phyloP scores from a whole-genome alignment of 2,113 vertebrate species.

The Hippocampus guttulatus region DNA sequence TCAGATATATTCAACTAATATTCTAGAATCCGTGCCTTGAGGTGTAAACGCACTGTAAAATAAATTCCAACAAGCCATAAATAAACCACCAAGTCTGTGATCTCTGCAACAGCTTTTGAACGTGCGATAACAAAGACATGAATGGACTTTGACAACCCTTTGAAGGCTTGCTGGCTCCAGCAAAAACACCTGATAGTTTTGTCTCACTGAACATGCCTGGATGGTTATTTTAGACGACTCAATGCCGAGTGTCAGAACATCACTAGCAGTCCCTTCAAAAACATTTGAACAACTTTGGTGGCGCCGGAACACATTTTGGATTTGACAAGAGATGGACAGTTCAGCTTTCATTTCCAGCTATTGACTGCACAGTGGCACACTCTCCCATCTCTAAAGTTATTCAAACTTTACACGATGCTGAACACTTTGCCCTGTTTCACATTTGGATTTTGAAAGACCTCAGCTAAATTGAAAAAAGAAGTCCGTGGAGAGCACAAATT shows the following conservation, averaged over 20 bases:
- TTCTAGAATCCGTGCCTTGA: not conserved
- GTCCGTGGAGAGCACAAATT: too few relatives aligned
- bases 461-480: too few relatives aligned
- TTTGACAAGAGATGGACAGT: not conserved
- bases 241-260: not conserved
- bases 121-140: not conserved
- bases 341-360: too few relatives aligned
- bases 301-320: not conserved
- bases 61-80: not conserved
- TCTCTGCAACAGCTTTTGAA: not conserved
- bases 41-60: not conserved
- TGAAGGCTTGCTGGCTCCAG: not conserved
- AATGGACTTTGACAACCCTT: not conserved
- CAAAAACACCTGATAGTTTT: not conserved
- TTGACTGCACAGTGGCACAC: not conserved
- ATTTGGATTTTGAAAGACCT: too few relatives aligned
- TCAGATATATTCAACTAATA: not conserved
- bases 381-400: too few relatives aligned
- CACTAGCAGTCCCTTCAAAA: not conserved
- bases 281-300: not conserved
- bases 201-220: not conserved
- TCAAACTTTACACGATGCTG: too few relatives aligned
- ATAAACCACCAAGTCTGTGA: conserved; percentile 1
- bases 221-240: conserved; percentile 1
- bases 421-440: too few relatives aligned